Evolutionary conservation across 2,797 vertebrate species (phyloP).

Genomic region (Ptychobarbus kaznakovi): DNA sequence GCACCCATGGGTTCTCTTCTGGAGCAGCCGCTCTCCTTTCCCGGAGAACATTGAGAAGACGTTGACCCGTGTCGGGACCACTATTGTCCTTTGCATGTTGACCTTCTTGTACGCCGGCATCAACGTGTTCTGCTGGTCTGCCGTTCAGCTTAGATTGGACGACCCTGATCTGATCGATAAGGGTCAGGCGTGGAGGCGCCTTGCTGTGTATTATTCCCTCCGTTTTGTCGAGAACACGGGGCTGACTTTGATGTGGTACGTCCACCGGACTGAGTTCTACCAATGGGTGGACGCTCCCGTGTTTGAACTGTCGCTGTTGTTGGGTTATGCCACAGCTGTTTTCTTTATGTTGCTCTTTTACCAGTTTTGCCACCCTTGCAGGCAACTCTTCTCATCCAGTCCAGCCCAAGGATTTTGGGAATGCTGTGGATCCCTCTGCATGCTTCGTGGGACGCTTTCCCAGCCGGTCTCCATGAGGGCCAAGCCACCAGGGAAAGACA

Average conservation of each 20-base stretch:
- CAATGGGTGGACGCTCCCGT: constrained; percentile 85
- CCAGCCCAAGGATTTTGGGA: constrained; percentile 82
- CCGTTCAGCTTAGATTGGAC: constrained; percentile 90
- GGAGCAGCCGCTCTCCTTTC: constrained; percentile 91
- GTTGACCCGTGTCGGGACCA: constrained; percentile 89
- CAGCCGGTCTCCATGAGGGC: constrained; percentile 60
- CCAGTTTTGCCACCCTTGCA: constrained; percentile 95
- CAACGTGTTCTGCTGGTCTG: constrained; percentile 99
- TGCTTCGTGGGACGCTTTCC: constrained; percentile 67
- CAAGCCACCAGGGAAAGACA: constrained; percentile 67
- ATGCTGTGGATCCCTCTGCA: constrained; percentile 82
- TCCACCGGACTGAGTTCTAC: constrained; percentile 90
- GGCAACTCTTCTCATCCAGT: constrained; percentile 90
- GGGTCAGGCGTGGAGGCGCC: constrained; percentile 90
- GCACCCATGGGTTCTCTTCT: constrained; percentile 93
- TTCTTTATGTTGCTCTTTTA: constrained; percentile 98
- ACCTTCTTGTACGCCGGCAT: constrained; percentile 96
- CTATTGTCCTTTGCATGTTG: constrained; percentile 90
- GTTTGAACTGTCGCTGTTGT: constrained; percentile 87
- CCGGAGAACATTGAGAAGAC: constrained; percentile 97
- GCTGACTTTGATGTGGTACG: constrained; percentile 91
- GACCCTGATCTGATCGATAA: constrained; percentile 95
- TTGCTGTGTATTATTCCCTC: constrained; percentile 90
- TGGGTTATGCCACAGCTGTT: constrained; percentile 85
- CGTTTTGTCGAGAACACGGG: constrained; percentile 91